Evolutionary conservation across 2,888 invertebrate species (phyloP).

Genomic region (Hecatera dysodea): DNA sequence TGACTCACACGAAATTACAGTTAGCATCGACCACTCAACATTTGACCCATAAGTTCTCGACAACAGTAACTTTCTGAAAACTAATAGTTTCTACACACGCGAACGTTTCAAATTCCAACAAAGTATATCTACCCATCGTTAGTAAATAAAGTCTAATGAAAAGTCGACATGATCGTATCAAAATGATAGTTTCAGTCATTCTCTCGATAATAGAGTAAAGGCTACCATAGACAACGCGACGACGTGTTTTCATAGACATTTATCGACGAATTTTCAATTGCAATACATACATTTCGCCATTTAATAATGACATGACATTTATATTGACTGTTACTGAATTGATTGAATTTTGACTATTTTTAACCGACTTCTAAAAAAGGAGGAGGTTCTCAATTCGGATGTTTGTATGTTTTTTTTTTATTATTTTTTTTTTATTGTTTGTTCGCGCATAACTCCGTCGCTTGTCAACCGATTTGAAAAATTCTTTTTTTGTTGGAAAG

Average conservation of each 20-base stretch:
- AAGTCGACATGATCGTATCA: slow-evolving; percentile 32
- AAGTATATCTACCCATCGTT: slow-evolving; percentile 2
- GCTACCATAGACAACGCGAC: not conserved
- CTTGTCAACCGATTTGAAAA: too few relatives aligned
- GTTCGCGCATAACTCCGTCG: too few relatives aligned
- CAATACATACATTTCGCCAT: not conserved
- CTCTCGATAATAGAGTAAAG: slow-evolving; percentile 19
- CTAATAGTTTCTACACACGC: slow-evolving; percentile 11
- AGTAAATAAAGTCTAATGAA: slow-evolving; percentile 43
- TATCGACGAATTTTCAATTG: not conserved
- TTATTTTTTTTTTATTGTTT: too few relatives aligned
- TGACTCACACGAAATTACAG: not conserved
- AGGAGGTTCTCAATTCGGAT: too few relatives aligned
- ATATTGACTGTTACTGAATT: too few relatives aligned
- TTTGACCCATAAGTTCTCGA: not conserved
- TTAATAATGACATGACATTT: too few relatives aligned
- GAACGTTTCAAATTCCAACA: slow-evolving; percentile 12
- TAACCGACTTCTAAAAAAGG: too few relatives aligned
- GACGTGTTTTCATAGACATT: not conserved
- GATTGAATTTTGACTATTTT: too few relatives aligned
- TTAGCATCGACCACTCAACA: not conserved
- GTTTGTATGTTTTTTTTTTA: too few relatives aligned
- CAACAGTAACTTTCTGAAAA: slow-evolving; percentile 10
- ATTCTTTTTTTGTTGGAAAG: too few relatives aligned
- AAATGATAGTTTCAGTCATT: slow-evolving; percentile 18